Conservation (phyloP, 2,888 invertebrate genomes). For the Heliconius hortense region DNA sequence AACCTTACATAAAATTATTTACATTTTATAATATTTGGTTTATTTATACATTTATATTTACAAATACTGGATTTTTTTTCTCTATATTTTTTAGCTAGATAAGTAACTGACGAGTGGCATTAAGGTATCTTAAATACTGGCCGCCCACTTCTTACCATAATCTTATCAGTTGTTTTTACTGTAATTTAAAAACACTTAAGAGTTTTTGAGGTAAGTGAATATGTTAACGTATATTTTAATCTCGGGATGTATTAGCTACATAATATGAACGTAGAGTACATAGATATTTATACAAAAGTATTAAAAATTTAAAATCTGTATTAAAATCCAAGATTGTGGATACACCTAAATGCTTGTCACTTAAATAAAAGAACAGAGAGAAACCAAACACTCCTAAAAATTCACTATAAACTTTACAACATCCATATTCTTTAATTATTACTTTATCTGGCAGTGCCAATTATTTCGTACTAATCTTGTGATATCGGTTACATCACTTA, state of each 20-base stretch:
- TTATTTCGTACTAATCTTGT: conserved; percentile 38
- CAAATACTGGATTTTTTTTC: conserved; percentile 53
- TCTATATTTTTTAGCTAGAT: conserved; percentile 12
- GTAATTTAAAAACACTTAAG: not conserved
- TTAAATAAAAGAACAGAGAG: not conserved
- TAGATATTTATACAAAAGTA: not conserved
- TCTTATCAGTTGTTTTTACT: conserved; percentile 7
- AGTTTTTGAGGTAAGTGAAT: conserved; percentile 6
- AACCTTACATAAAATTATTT: conserved; percentile 35
- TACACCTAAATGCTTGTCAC: not conserved
- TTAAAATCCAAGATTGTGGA: not conserved
- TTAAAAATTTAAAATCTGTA: not conserved
- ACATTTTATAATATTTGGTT: conserved; percentile 41
- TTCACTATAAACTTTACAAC: conserved; percentile 15
- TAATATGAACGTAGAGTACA: not conserved
- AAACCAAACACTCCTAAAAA: not conserved
- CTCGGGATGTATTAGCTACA: not conserved
- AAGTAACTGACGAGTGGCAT: not conserved
- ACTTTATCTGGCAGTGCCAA: conserved; percentile 61
- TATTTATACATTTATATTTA: conserved; percentile 59
- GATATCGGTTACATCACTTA: conserved; percentile 20
- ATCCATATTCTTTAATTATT: conserved; percentile 39
- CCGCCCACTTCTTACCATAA: conserved; percentile 8
- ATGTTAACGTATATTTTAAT: not conserved
- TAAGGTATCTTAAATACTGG: conserved; percentile 2